Evolutionary conservation across 2,888 invertebrate genomes (phyloP).

Genomic region (Sinopyrophorus schimmeli): DNA sequence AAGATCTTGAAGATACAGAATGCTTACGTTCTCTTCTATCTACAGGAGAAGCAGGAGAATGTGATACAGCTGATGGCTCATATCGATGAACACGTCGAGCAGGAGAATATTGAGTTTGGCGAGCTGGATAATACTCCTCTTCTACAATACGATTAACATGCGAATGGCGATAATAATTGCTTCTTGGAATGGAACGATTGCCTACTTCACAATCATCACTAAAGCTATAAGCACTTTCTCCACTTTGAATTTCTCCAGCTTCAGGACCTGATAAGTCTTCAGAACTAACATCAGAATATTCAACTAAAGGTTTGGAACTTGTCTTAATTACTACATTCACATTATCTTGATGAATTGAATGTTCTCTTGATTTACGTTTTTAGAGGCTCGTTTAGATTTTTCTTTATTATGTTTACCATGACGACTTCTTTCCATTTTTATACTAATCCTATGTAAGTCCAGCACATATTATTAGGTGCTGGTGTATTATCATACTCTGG

Average conservation of each 20-base stretch:
- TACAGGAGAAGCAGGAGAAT: slow-evolving; percentile 57
- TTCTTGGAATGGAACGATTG: slow-evolving; percentile 49
- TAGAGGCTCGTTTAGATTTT: slow-evolving; percentile 48
- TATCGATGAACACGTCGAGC: slow-evolving; percentile 44
- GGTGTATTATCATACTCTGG: slow-evolving; percentile 42
- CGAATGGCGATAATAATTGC: slow-evolving; percentile 43
- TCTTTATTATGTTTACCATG: slow-evolving; percentile 53
- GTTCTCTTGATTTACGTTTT: slow-evolving; percentile 53
- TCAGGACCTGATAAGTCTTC: slow-evolving; percentile 89
- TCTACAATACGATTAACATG: slow-evolving; percentile 43
- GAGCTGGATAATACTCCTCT: slow-evolving; percentile 47
- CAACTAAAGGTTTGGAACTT: slow-evolving; percentile 65
- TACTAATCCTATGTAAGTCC: slow-evolving; percentile 42
- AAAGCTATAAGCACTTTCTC: slow-evolving; percentile 55
- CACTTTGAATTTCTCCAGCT: slow-evolving; percentile 84
- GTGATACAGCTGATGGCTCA: slow-evolving; percentile 55
- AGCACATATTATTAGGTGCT: slow-evolving; percentile 54
- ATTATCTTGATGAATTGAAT: slow-evolving; percentile 48
- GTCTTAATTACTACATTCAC: slow-evolving; percentile 53
- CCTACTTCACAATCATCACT: slow-evolving; percentile 58
- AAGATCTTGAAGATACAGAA: slow-evolving; percentile 53
- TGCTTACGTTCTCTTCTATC: slow-evolving; percentile 50
- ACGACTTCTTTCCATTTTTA: slow-evolving; percentile 56
- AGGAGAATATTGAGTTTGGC: slow-evolving; percentile 33
- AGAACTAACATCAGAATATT: slow-evolving; percentile 92